These are phyloP conservation scores for Diploscapter pachys DNA, from an alignment of 1,140 invertebrate species.

Conservation along the genomic window DNA sequence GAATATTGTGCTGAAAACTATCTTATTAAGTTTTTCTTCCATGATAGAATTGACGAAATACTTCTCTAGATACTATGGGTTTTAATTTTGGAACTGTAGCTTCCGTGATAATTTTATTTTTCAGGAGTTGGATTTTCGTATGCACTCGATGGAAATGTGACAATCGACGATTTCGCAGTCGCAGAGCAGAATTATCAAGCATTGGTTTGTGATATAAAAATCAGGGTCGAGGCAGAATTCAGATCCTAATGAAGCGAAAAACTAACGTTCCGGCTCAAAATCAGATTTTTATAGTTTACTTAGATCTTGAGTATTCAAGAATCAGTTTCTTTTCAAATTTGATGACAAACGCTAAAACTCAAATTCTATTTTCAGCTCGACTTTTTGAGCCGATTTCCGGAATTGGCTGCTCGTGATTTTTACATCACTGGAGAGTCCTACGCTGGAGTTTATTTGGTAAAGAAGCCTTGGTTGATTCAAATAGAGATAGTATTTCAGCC, in stretches of 20 bases:
- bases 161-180: slow-evolving; percentile 61
- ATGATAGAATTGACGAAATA: no score
- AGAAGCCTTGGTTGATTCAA: no score
- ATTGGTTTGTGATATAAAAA: slow-evolving; percentile 26
- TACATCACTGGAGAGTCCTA: slow-evolving; percentile 62
- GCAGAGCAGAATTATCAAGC: slow-evolving; percentile 33
- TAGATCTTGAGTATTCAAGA: no score
- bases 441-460: slow-evolving; percentile 59
- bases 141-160: slow-evolving; percentile 59
- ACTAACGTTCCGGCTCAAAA: no score
- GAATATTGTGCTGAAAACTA: no score
- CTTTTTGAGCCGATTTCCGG: slow-evolving; percentile 63
- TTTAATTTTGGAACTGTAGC: no score
- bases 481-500: slow-evolving; percentile 31
- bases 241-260: neutral
- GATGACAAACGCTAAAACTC: no score
- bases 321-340: no score
- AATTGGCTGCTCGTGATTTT: slow-evolving; percentile 60
- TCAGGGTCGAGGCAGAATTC: neutral
- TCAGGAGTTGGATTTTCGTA: slow-evolving; percentile 65
- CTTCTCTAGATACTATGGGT: no score
- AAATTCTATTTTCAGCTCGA: slow-evolving; percentile 9
- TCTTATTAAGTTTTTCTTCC: no score
- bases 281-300: no score
- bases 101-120: no score